Evolutionary conservation across 2,797 vertebrate genomes (phyloP).

Genomic region (Phyllotis vaccarum): DNA sequence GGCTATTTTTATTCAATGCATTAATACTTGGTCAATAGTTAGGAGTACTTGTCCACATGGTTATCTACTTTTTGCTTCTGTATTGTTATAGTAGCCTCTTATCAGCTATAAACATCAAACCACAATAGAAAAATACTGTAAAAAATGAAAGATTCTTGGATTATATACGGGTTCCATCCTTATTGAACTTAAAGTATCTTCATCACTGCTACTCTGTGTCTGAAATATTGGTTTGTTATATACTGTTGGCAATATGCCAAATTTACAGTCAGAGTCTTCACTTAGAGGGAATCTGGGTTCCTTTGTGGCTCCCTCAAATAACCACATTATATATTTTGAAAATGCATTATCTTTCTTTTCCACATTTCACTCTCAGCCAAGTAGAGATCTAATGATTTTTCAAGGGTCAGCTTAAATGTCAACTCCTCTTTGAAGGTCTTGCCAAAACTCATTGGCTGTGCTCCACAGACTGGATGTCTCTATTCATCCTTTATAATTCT

Average conservation of each 20-base stretch:
- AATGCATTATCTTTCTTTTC: constrained; percentile 34
- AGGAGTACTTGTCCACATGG: not conserved
- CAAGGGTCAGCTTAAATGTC: constrained; percentile 66
- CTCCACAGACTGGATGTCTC: constrained; percentile 51
- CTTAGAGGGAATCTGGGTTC: not conserved
- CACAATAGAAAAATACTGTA: not conserved
- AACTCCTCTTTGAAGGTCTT: constrained; percentile 61
- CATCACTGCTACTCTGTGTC: not conserved
- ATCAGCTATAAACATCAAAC: not conserved
- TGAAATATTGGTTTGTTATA: not conserved
- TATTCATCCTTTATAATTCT: constrained; percentile 58
- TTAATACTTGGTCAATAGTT: not conserved
- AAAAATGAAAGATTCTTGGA: not conserved
- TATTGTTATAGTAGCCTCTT: not conserved
- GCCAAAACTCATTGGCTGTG: constrained; percentile 66
- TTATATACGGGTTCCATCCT: not conserved
- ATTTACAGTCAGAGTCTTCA: not conserved
- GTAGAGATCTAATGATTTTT: constrained; percentile 57
- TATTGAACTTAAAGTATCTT: not conserved
- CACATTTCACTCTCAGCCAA: not conserved
- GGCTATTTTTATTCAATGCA: not conserved
- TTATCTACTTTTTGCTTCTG: not conserved
- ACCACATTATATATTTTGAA: constrained; percentile 20
- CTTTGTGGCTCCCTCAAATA: not conserved
- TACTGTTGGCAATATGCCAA: not conserved